Evolutionary conservation across 2,888 invertebrate genomes (phyloP).

Genomic region (Phrixothrix hirtus): DNA sequence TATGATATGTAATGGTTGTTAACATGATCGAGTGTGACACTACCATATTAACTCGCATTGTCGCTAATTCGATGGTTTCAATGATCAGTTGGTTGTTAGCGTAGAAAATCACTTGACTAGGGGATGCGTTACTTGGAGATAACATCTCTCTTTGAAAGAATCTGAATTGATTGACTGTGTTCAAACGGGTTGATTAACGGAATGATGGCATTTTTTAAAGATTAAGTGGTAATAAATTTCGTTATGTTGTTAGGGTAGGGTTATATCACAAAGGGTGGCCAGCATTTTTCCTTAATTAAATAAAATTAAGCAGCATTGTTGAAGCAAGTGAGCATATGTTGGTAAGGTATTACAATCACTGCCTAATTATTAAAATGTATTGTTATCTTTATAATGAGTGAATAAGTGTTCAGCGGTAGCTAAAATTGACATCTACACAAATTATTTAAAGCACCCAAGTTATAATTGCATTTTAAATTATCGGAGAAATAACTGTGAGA

Average conservation of each 20-base stretch:
- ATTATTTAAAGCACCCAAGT: no score
- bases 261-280: constrained; percentile 28
- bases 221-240: constrained; percentile 50
- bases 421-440: no score
- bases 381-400: no score
- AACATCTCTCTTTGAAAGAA: constrained; percentile 47
- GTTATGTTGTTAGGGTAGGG: constrained; percentile 31
- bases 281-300: constrained; percentile 42
- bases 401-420: no score
- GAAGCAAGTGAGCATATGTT: constrained; percentile 10
- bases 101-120: constrained; percentile 37
- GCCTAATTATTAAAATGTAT: no score
- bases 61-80: constrained; percentile 48
- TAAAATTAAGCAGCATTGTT: constrained; percentile 44
- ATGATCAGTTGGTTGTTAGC: constrained; percentile 29
- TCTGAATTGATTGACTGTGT: constrained; percentile 40
- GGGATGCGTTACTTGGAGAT: constrained; percentile 40
- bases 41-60: constrained; percentile 53
- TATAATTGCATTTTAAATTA: no score
- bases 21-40: constrained; percentile 54
- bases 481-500: no score
- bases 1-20: constrained; percentile 36
- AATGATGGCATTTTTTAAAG: constrained; percentile 46
- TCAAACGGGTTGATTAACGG: constrained; percentile 47
- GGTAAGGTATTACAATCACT: neutral